Percentiles rank a stretch among this genome's conserved stretches.
Conservation (phyloP, 2,888 invertebrate species). For the Latrodectus elegans region DNA sequence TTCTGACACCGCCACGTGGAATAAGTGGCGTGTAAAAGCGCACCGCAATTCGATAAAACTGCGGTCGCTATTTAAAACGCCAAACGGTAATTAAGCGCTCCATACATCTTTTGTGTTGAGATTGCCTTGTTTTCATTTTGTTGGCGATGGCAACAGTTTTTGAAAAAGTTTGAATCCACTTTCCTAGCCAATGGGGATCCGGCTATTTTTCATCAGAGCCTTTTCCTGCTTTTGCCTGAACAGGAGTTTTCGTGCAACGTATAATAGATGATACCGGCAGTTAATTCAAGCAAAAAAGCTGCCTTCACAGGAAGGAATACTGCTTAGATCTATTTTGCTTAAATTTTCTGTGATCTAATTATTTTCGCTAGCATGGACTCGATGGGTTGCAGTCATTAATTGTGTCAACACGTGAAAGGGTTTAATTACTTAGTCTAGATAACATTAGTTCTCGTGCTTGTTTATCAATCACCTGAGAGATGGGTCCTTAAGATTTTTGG, state of each 20-base stretch:
- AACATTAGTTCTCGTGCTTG: slow-evolving; percentile 53
- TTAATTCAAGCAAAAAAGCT: slow-evolving; percentile 57
- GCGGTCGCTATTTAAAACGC: slow-evolving; percentile 65
- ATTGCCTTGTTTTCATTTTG: slow-evolving; percentile 50
- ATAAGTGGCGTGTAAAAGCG: slow-evolving; percentile 65
- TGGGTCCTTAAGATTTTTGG: background rate
- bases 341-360: slow-evolving; percentile 56
- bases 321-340: slow-evolving; percentile 59
- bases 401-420: slow-evolving; percentile 61
- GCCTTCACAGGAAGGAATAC: slow-evolving; percentile 17
- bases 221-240: slow-evolving; percentile 43
- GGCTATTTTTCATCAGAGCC: slow-evolving; percentile 57
- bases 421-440: slow-evolving; percentile 54
- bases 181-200: slow-evolving; percentile 41
- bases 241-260: slow-evolving; percentile 63
- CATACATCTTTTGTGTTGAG: slow-evolving; percentile 47
- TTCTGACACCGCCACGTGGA: slow-evolving; percentile 65
- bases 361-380: slow-evolving; percentile 57
- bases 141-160: slow-evolving; percentile 66
- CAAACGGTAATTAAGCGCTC: slow-evolving; percentile 67
- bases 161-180: slow-evolving; percentile 59
- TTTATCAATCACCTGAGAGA: slow-evolving; percentile 37
- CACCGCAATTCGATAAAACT: slow-evolving; percentile 63
- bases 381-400: slow-evolving; percentile 61
- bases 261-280: slow-evolving; percentile 49